A percentile compares a stretch with the other conserved stretches of the same genome.
phyloP scores from a whole-genome alignment of 2,888 invertebrate species.

The Mylabris sibirica region DNA sequence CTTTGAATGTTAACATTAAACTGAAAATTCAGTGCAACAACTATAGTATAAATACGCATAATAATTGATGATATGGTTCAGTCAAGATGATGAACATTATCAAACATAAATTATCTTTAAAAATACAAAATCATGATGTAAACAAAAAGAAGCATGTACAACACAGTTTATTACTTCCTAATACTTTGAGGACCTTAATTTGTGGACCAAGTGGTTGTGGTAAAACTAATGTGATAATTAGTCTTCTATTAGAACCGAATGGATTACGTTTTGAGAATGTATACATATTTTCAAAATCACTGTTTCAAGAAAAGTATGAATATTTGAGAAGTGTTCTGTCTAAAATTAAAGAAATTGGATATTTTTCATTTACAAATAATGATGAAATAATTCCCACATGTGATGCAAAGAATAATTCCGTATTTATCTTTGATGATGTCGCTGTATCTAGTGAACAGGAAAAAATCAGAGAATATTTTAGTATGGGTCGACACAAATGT shows the following conservation, averaged over 20 bases:
- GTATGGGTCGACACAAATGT: too few relatives aligned
- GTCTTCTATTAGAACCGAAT: background rate
- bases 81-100: background rate
- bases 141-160: background rate
- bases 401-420: background rate
- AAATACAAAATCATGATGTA: background rate
- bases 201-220: background rate
- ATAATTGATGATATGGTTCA: too few relatives aligned
- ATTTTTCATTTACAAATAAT: constrained; percentile 18
- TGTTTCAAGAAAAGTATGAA: constrained; percentile 28
- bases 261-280: constrained; percentile 1
- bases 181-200: background rate
- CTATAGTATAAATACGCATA: too few relatives aligned
- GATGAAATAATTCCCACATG: background rate
- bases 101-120: background rate
- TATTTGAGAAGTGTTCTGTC: constrained; percentile 16
- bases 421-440: constrained; percentile 9
- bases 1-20: too few relatives aligned
- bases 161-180: background rate
- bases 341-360: constrained; percentile 22
- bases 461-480: too few relatives aligned
- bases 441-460: background rate
- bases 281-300: constrained; percentile 23
- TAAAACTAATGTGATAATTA: too few relatives aligned
- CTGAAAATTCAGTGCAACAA: too few relatives aligned